Base-by-base conservation (phyloP, 2,113 vertebrate genomes). In the Seriola aureovittata region DNA sequence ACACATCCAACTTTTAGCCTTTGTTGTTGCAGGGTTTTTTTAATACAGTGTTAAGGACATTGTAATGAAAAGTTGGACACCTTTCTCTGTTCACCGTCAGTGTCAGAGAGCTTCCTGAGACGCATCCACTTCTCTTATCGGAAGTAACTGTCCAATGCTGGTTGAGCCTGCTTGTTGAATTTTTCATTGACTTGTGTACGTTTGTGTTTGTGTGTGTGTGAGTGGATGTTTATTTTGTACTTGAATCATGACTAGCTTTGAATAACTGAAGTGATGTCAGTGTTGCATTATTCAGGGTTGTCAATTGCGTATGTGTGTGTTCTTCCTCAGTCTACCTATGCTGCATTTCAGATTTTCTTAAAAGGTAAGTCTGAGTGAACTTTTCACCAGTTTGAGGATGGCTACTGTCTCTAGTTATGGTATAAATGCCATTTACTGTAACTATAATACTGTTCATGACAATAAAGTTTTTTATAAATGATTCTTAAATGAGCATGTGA, bases 221-320 rank as follows among this genome's bases (percentile, higher is more conserved):
- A 11, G 17, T 50, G 48, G 64, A 14, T 78, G 63, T 81, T 82
- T 84, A 52, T 78, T 91, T 87, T 87, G 85, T 93, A 93, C 91
- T 94, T 94, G 89, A 94, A 93, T 88, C 72, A 82, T 78, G 77
- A 88, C 77, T 84, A 71, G 75, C 88, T 88, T 92, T 89, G 74
- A 88, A 42, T 67, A 82, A 82, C 67, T 89, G 23, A 85, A 89
- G 86, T 93, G 77, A 89, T 85, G 88, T 91, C 89, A 79, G 71
- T 84, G 80, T 92, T 84, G 81, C 86, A 75, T 86, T 88, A 84
- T 92, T 89, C 85, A 91, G 91, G 89, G 90, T 88, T 87, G 69
- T 89, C 76, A 32, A 21, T 89, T 78, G 44, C 4, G n/a, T 86
- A 52, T 32, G 40, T 42, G 40, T 10, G 40, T 42, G 40, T 86